These are phyloP conservation scores for Ditylenchus weischeri DNA, from an alignment of 2,888 invertebrate genomes.

Conservation along the genomic window DNA sequence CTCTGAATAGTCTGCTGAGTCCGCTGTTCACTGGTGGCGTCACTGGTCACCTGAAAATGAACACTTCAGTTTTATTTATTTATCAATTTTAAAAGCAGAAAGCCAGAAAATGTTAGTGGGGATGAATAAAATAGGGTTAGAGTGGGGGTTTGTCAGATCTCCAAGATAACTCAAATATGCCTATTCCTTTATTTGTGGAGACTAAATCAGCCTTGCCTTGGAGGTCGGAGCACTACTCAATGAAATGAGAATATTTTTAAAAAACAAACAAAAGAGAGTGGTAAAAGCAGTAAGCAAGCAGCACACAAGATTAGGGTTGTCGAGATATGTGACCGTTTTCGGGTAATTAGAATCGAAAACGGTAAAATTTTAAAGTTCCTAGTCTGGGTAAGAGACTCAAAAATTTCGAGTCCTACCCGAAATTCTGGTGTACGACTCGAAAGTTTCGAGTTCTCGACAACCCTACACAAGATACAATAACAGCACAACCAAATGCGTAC, in stretches of 20 bases:
- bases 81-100: constrained; percentile 5
- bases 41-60: constrained; percentile 74
- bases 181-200: no score
- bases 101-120: constrained; percentile 10
- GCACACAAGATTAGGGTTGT: not conserved
- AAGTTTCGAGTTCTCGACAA: no score
- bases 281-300: constrained; percentile 7
- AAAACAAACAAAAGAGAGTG: constrained; percentile 3
- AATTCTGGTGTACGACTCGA: no score
- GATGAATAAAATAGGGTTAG: not conserved
- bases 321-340: no score
- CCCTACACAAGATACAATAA: no score
- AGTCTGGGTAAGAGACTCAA: no score
- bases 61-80: not conserved
- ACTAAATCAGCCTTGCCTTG: constrained; percentile 2
- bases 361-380: no score
- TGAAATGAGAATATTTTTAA: not conserved
- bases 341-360: no score
- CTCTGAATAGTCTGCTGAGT: constrained; percentile 35
- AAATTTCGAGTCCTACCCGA: no score
- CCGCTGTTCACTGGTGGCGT: constrained; percentile 77
- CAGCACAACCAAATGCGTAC: no score
- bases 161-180: no score
- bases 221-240: constrained; percentile 9
- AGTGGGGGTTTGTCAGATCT: no score